Base-by-base conservation (phyloP, 2,113 vertebrate genomes). In the Martes martes region DNA sequence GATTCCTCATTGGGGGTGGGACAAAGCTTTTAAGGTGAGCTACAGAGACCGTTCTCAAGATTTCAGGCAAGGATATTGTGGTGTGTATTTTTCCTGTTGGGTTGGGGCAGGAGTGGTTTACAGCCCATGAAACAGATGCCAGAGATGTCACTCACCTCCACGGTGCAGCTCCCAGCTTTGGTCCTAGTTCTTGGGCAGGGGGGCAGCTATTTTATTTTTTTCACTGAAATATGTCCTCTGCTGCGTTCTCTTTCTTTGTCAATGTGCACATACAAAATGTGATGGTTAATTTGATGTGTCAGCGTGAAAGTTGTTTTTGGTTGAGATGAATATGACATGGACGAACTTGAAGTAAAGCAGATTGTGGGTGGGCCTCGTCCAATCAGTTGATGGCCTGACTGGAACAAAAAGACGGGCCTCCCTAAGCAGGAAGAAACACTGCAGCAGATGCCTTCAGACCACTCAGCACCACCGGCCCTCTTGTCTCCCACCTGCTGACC, bases 21-120 rank as follows among this genome's bases (percentile, higher is more conserved):
- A 94, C 81, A 76, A 47, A 14, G 21, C 63, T 97, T 21, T 78
- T 86, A 82, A 92, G 74, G 94, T 67, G 52, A 85, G 36, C 0
- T 0, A 33, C 52, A 24, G 16, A 82, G 69, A 79, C 33, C 11
- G 2, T 94, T 93, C 93, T 89, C 23, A 83, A 47, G 65, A 36
- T 76, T 94, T 80, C 26, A 16, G 6, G 36, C 80, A 89, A 88
- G n/a, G 42, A 82, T 96, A 45, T 23, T 7, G 3, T 63, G 6
- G 31, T 11, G 13, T 21, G 4, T 39, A 6, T n/a, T 50, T 36
- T 39, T 71, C 65, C 33, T 57, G 31, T 55, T 59, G 52, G 6
- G 16, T 50, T 89, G 23, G 24, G 21, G 16, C 7, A 47, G 33
- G 63, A 42, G 33, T 47, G 28, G 31, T n/a, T 42, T 55, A 8